Base-by-base conservation (phyloP, 2,888 invertebrate species). In the Cantharis rustica region DNA sequence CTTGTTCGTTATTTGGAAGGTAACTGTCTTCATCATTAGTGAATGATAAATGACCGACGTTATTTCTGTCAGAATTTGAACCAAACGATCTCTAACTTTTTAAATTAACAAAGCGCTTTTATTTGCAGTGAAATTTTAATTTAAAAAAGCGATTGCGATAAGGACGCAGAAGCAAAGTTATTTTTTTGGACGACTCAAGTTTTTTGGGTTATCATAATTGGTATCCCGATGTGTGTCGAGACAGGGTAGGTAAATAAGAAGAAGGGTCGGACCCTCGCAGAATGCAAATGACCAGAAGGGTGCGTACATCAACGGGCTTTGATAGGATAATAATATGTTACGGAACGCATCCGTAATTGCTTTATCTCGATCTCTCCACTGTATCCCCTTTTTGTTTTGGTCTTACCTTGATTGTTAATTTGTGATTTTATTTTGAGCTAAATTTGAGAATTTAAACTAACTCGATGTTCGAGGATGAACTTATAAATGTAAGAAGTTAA, bases 261-360 rank as follows among this genome's bases (percentile, higher is more conserved):
- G 26, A 63, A 72, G 78, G 78, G 78, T 76, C 76, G 69, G 61
- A 75, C 76, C 76, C 79, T 81, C 79, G 76, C 80, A 79, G 80
- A 82, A 85, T 85, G 84, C 84, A 84, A 85, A 86, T 85, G 84
- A 83, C 82, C 79, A 81, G 79, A 82, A 82, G 84, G 83, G 83
- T 83, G 83, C 81, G 81, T 82, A 81, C 84, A 82, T 82, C 84
- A 83, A 83, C 83, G 81, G 80, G 77, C 81, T 81, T 84, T 84
- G 85, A 86, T 86, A 83, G 83, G 84, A 86, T 85, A 86, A 86
- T 86, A 85, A 85, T 85, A 85, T 84, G 86, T 85, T 85, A 83
- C 83, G 82, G 84, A 84, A 81, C 84, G 81, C 82, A 84, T 84
- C 84, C 77, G 82, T 83, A 83, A 84, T 85, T 85, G 83, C 84